Evolutionary conservation across 2,888 invertebrate species (phyloP), one percentile per base, ranked within the genome.

Genomic region (Smittia aterrima): DNA sequence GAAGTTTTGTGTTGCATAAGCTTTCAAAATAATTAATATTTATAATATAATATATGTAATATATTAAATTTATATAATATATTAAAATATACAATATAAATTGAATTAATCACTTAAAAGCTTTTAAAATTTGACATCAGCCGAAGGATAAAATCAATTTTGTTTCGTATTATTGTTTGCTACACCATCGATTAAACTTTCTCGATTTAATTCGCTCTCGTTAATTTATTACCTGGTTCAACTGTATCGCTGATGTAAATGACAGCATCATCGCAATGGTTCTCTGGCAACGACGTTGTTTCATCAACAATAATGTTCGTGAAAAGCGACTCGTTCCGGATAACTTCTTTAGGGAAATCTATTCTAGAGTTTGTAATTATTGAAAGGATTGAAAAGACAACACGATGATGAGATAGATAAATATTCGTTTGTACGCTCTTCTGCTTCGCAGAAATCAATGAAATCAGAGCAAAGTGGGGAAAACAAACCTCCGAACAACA

Each of bases 251-350:
- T 87, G 78, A 93, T 91, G 82, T 94, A 94, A 0, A 90, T 88
- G 79, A 90, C 91, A 13, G 91, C 88, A 77, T 91, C 87, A 79
- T 93, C 93, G 78, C 93, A 94, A 40, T 85, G 85, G 24, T 82
- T 82, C 1, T 86, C 85, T 40, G 86, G 85, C 20, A 86, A 85
- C 0, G 88, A 85, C 9, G 87, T 84, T 0, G 87, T 87, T 79
- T 93, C 92, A 78, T 93, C 93, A 75, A 94, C 86, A 16, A 92
- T 86, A 75, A 94, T 79, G 83, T 93, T 94, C 18, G 93, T 93
- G 75, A 92, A 86, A 20, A 94, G 84, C 0, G 91, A 88, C 78
- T 89, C 88, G 0, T 91, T 90, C n/a, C 93, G 85, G 66, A 92
- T 80, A 22, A 91, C 87, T 80, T 91, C 88, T 6, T 87, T 85